Conservation (phyloP, 2,113 vertebrate species). For the Phodopus roborovskii region DNA sequence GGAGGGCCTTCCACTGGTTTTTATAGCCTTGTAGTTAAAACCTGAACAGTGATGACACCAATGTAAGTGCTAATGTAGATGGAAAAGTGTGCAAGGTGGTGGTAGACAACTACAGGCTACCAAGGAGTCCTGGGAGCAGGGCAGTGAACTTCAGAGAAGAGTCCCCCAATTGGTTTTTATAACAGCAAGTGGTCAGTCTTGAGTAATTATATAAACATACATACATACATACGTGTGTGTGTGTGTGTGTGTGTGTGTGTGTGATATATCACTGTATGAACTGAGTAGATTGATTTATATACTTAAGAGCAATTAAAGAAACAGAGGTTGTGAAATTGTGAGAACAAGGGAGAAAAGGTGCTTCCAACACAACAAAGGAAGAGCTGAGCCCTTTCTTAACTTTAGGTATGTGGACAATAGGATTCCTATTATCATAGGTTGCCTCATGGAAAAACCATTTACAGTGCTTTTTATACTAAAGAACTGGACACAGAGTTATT, state of each 20-base stretch:
- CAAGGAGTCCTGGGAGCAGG: background rate
- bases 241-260: no score
- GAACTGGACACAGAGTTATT: background rate
- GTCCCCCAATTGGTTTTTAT: background rate
- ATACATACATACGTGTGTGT: background rate
- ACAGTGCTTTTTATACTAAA: background rate
- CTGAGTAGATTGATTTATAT: background rate
- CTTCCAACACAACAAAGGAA: slow-evolving; percentile 80
- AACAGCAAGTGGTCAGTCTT: background rate
- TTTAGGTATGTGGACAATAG: slow-evolving; percentile 79
- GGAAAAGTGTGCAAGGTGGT: no score
- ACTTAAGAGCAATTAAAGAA: background rate
- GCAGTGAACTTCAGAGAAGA: background rate
- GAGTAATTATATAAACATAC: no score
- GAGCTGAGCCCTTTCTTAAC: slow-evolving; percentile 84
- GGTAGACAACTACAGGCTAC: background rate
- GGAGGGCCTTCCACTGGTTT: background rate
- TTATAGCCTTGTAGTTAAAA: background rate
- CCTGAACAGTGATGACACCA: background rate
- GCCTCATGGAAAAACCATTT: background rate
- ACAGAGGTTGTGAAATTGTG: background rate
- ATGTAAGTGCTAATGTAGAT: no score
- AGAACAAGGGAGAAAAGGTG: background rate
- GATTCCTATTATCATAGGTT: slow-evolving; percentile 58
- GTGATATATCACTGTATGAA: background rate